Evolutionary conservation across 2,797 vertebrate species (phyloP).

Genomic region (Neosilurus mollespiculum): DNA sequence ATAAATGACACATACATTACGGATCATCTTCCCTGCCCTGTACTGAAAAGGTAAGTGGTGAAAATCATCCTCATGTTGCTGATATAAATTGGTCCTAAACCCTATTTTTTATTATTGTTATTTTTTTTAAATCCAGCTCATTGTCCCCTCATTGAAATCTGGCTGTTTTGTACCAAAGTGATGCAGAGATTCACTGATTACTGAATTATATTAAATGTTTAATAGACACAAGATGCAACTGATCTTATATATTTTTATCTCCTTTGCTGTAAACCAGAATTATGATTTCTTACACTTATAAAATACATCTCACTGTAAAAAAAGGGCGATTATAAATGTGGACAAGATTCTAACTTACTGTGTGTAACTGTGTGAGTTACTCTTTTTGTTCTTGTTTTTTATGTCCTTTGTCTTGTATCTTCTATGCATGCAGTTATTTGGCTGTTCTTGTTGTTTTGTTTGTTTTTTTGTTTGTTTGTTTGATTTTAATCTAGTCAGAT

Average conservation of each 20-base stretch:
- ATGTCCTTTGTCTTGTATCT: slow-evolving; percentile 2
- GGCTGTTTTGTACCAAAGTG: too few relatives aligned
- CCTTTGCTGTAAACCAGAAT: not conserved
- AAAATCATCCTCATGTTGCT: slow-evolving; percentile 7
- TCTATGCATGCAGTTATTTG: not conserved
- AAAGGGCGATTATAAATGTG: not conserved
- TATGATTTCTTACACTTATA: not conserved
- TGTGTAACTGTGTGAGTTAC: not conserved
- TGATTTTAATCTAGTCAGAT: not conserved
- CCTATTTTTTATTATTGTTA: not conserved
- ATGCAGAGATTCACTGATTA: not conserved
- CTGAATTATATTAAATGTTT: not conserved
- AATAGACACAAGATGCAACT: not conserved
- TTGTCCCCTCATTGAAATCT: not conserved
- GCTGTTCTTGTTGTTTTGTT: not conserved
- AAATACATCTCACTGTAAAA: not conserved
- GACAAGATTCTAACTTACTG: not conserved
- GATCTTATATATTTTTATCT: not conserved
- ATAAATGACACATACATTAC: slow-evolving; percentile 4
- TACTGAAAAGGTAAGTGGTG: slow-evolving; percentile 45
- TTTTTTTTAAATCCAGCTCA: not conserved
- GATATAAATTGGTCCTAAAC: slow-evolving; percentile 2
- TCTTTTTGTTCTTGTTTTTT: not conserved
- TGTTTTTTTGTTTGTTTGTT: not conserved
- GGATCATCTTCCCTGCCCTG: slow-evolving; percentile 17